Conservation (phyloP, 2,113 vertebrate genomes). For the Notothenia coriiceps region DNA sequence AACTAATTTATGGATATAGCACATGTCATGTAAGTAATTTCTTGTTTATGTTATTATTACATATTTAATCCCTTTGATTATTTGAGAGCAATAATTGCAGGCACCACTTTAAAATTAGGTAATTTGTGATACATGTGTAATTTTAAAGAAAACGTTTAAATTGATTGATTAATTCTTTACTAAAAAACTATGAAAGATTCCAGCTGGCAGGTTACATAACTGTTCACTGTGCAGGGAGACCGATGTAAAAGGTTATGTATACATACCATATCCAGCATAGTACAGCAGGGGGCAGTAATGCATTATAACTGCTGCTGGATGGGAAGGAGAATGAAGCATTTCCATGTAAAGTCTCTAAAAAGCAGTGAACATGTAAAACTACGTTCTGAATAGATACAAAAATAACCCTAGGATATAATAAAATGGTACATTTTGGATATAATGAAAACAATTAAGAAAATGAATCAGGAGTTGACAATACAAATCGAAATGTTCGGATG, state of each 20-base stretch:
- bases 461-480: background rate
- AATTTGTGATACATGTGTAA: background rate
- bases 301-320: background rate
- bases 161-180: background rate
- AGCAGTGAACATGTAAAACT: background rate
- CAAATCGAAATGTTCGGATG: background rate
- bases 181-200: background rate
- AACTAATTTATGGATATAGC: background rate
- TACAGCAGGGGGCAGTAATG: slow-evolving; percentile 58
- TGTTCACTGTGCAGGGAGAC: background rate
- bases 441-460: background rate
- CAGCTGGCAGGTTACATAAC: background rate
- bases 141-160: background rate
- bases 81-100: background rate
- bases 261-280: background rate
- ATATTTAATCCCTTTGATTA: background rate
- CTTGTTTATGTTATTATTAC: background rate
- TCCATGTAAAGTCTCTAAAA: background rate
- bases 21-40: background rate
- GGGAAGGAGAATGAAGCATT: background rate
- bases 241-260: background rate
- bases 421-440: background rate
- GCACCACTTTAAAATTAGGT: background rate
- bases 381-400: background rate
- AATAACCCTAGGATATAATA: background rate